Evolutionary conservation across 2,113 vertebrate genomes (phyloP), one percentile per base, ranked within the genome.

Genomic region (Trogon surrucura): DNA sequence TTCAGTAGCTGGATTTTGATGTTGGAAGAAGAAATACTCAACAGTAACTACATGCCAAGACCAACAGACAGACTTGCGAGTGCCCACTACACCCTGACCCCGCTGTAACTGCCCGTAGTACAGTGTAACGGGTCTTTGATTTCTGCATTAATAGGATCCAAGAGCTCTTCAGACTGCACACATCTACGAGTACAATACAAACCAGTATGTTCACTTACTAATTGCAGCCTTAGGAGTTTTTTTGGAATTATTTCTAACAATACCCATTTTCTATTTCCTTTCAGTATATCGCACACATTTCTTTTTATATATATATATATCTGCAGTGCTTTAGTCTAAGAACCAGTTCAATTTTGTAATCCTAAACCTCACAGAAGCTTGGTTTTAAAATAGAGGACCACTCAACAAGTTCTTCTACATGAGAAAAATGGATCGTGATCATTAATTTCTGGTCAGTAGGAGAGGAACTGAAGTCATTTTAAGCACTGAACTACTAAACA

Each of bases 191-290:
- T 21, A 23, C 54, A 75, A 18, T 20, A 85, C 32, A 69, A 77
- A 38, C 18, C 61, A 56, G 1, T 16, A 26, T 6, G 14, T 48
- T 80, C 64, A 53, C 14, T 51, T 34, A 20, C 0, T 12, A 58
- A 65, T 0, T 56, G 48, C 38, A 66, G 29, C 27, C 60, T 26
- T 10, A 8, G 19, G 8, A 0, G 22, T 0, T 5, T 58, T 56
- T 75, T 32, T 27, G 84, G 67, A 5, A 64, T 1, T 2, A 26
- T 53, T 70, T 65, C n/a, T 64, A 85, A 48, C 17, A 13, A 69
- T 7, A 48, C 4, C 10, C 9, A 22, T 45, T 80, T 80, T 34
- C 11, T 8, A 80, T 30, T 48, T 85, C 51, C 65, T 51, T 83
- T 32, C 69, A 79, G 30, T 11, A 80, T 26, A 36, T 5, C 14